Evolutionary conservation across 2,797 vertebrate species (phyloP).

Genomic region (Chloroceryle inda): DNA sequence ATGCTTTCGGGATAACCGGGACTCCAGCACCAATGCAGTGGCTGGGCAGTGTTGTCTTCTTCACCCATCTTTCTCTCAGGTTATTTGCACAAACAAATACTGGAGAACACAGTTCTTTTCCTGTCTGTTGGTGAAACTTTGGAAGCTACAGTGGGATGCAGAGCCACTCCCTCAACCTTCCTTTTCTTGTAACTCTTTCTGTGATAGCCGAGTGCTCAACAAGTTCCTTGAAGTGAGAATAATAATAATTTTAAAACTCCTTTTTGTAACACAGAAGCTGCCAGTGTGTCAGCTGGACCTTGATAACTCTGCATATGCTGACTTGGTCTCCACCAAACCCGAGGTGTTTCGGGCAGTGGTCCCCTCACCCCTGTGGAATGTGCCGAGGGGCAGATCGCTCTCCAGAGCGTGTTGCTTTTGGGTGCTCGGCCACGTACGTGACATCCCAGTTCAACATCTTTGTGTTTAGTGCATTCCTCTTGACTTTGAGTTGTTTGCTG

Average conservation of each 20-base stretch:
- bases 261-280: not conserved
- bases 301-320: not conserved
- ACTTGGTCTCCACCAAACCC: not conserved
- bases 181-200: not conserved
- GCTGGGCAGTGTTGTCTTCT: not conserved
- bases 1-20: not conserved
- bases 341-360: not conserved
- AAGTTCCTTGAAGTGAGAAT: not conserved
- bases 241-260: too few relatives aligned
- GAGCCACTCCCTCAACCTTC: not conserved
- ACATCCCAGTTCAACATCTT: not conserved
- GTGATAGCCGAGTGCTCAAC: not conserved
- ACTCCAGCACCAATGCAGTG: not conserved
- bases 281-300: not conserved
- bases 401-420: not conserved
- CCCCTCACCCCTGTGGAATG: not conserved
- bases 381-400: not conserved
- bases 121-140: not conserved
- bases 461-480: fast-evolving
- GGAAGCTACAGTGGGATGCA: not conserved
- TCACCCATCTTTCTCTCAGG: not conserved
- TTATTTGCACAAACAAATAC: not conserved
- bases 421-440: not conserved
- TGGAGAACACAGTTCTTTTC: not conserved
- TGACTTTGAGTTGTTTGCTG: fast-evolving